Percentiles rank a stretch among this genome's conserved stretches.
Evolutionary conservation across 2,797 vertebrate species (phyloP).

Genomic region (Protonibea diacanthus): DNA sequence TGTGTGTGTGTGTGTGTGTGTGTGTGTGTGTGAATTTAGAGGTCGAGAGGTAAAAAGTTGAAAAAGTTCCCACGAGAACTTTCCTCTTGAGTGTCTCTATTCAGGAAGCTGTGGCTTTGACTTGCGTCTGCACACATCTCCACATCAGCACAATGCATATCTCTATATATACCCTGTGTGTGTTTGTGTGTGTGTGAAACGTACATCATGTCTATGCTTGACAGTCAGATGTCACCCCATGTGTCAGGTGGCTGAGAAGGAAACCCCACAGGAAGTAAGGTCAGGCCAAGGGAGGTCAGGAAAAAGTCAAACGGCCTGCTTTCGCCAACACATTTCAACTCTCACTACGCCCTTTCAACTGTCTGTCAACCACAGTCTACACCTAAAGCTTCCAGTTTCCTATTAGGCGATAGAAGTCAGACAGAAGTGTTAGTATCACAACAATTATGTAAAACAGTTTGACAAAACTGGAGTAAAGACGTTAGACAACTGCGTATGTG

Average conservation of each 20-base stretch:
- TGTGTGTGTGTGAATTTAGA: constrained; percentile 35
- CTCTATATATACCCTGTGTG: constrained; percentile 21
- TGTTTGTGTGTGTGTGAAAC: constrained; percentile 9
- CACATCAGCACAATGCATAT: constrained; percentile 62
- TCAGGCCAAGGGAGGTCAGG: constrained; percentile 60
- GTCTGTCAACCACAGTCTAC: constrained; percentile 58
- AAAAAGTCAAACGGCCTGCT: constrained; percentile 58
- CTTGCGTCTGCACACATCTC: constrained; percentile 71
- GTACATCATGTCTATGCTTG: constrained; percentile 26
- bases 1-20: constrained; percentile 2
- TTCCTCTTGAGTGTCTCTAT: constrained; percentile 63
- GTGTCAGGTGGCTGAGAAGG: constrained; percentile 67
- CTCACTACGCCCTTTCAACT: constrained; percentile 59
- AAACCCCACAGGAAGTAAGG: constrained; percentile 67
- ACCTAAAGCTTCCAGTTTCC: constrained; percentile 40
- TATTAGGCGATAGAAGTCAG: background rate
- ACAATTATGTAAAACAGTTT: constrained; percentile 19
- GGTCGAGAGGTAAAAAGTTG: constrained; percentile 81
- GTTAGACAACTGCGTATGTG: background rate
- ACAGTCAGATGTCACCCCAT: constrained; percentile 51
- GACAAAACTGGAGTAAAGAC: constrained; percentile 5
- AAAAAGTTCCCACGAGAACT: constrained; percentile 87
- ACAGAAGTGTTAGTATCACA: background rate
- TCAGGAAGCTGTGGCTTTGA: constrained; percentile 85
- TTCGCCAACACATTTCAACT: constrained; percentile 47